Percentiles rank a stretch among this genome's conserved stretches.
These are phyloP conservation scores for Cladorhizidae sp. DNA, from an alignment of 37 sponge, comb jelly and placozoan genomes.

Conservation along the genomic window DNA sequence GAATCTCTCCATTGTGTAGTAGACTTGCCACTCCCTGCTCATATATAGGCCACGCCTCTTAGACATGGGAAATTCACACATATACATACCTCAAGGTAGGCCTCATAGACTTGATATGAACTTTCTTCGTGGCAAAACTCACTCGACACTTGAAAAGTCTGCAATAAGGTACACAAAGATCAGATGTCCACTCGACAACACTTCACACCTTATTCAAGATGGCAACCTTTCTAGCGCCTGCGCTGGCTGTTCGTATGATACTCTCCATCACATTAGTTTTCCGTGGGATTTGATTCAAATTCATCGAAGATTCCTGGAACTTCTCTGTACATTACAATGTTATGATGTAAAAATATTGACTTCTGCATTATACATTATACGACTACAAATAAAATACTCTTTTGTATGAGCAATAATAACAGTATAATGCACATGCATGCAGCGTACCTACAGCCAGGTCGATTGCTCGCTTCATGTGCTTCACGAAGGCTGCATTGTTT, in stretches of 20 bases:
- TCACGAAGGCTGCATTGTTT: constrained; percentile 66
- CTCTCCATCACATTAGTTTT: constrained; percentile 23
- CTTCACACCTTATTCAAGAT: not conserved
- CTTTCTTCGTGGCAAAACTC: not conserved
- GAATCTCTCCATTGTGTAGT: no score
- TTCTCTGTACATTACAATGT: constrained; percentile 21
- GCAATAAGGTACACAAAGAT: not conserved
- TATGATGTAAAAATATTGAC: not conserved
- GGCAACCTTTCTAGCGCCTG: constrained; percentile 32
- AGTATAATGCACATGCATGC: not conserved
- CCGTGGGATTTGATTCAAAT: constrained; percentile 60
- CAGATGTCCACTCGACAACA: not conserved
- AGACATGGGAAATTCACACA: not conserved
- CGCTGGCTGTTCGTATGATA: constrained; percentile 5
- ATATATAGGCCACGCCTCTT: no score
- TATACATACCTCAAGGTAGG: not conserved
- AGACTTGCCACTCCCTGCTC: no score
- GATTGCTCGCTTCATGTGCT: constrained; percentile 36
- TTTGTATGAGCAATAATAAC: not conserved
- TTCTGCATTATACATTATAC: no score
- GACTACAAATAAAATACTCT: no score
- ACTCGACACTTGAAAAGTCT: not conserved
- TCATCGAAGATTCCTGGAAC: constrained; percentile 36
- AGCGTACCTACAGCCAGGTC: constrained; percentile 53
- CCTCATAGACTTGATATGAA: not conserved